Percentiles rank a stretch among this genome's conserved stretches.
Evolutionary conservation across 2,113 vertebrate genomes (phyloP).

Genomic region (Mormyrus iriodes): DNA sequence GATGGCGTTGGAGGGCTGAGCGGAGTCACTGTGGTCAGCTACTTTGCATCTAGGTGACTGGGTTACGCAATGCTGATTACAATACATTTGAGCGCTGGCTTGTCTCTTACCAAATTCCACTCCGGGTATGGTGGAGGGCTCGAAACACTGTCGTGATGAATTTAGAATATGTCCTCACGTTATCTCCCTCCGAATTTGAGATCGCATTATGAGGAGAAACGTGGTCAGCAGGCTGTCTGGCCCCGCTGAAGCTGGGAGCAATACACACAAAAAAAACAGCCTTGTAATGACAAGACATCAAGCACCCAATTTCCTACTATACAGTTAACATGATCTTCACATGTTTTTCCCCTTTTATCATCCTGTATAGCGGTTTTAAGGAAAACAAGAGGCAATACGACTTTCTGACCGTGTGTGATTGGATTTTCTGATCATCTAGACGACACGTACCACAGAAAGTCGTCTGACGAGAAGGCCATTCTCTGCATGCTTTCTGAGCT

Average conservation of each 20-base stretch:
- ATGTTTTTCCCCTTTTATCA: background rate
- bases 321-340: background rate
- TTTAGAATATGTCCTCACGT: background rate
- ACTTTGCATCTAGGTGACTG: background rate
- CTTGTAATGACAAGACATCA: background rate
- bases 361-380: background rate
- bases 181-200: background rate
- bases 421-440: conserved; percentile 27
- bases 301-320: background rate
- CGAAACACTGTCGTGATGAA: background rate
- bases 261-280: background rate
- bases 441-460: conserved; percentile 32
- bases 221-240: background rate
- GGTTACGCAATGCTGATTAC: background rate
- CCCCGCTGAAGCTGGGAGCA: background rate
- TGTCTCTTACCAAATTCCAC: background rate
- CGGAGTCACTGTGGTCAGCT: background rate
- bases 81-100: background rate
- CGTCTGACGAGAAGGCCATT: conserved; percentile 30
- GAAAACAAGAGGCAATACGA: background rate
- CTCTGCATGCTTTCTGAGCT: conserved; percentile 17
- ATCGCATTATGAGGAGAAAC: background rate
- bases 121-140: background rate
- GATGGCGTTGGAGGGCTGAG: background rate
- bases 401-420: conserved; percentile 22